These are phyloP conservation scores for Anagyrus pseudococci DNA, from an alignment of 2,888 invertebrate species.

Conservation along the genomic window DNA sequence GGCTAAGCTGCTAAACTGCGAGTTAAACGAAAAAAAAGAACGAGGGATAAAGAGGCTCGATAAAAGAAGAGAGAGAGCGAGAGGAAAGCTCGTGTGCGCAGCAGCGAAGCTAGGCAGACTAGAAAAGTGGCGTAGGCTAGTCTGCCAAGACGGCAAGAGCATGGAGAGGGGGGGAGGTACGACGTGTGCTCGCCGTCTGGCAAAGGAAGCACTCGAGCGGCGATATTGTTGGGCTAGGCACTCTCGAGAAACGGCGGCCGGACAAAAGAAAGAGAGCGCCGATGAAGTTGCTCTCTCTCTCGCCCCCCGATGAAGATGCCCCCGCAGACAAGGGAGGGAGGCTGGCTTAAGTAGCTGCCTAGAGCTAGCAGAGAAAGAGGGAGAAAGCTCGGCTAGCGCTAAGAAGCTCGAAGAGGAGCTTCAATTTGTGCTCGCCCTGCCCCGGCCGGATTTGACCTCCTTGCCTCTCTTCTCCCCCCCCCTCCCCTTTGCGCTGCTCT, in stretches of 20 bases:
- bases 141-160: no score
- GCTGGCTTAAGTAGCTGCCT: background rate
- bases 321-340: background rate
- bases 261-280: constrained; percentile 45
- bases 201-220: no score
- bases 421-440: constrained; percentile 22
- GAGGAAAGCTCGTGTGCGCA: no score
- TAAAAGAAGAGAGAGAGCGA: constrained; percentile 14
- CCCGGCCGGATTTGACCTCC: no score
- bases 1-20: constrained; percentile 32
- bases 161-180: background rate
- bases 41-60: constrained; percentile 27
- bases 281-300: constrained; percentile 26
- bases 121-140: no score
- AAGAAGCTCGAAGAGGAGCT: constrained; percentile 16
- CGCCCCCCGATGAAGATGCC: no score
- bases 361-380: no score
- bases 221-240: constrained; percentile 55
- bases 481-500: background rate
- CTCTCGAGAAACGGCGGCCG: constrained; percentile 42
- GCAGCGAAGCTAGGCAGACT: no score
- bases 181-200: constrained; percentile 45
- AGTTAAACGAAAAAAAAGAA: constrained; percentile 27
- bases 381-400: background rate
- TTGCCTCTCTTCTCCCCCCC: no score